Conservation (phyloP, 2,113 vertebrate species). For the Nothocercus julius region DNA sequence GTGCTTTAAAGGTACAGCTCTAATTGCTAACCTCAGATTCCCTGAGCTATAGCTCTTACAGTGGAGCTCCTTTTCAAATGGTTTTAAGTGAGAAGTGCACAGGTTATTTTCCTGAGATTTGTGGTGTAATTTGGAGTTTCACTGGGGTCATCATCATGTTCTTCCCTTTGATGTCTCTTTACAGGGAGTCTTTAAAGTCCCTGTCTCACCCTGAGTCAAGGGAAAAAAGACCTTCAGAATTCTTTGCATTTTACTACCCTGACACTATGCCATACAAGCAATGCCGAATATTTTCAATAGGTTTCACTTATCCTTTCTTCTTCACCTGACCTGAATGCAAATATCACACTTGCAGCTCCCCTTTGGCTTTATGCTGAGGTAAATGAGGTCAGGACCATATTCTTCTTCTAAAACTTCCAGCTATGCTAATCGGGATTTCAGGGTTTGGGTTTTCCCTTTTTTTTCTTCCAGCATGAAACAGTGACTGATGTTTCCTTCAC, state of each 20-base stretch:
- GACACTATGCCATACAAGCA: rapidly evolving
- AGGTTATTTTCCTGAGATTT: neutral
- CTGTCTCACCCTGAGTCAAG: rapidly evolving
- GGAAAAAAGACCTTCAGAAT: neutral
- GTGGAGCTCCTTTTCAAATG: neutral
- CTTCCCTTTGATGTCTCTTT: neutral
- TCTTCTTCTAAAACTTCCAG: neutral
- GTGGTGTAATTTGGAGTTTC: neutral
- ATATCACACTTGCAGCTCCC: neutral
- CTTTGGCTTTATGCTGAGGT: neutral
- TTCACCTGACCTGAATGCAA: neutral
- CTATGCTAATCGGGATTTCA: neutral
- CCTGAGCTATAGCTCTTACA: neutral
- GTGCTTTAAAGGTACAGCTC: neutral
- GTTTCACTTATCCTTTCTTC: neutral
- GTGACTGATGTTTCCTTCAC: neutral
- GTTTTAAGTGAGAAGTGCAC: neutral
- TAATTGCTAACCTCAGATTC: neutral
- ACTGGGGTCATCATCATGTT: rapidly evolving
- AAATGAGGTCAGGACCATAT: neutral
- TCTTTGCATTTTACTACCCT: neutral
- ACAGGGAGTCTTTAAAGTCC: neutral
- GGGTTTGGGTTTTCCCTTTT: too few relatives aligned
- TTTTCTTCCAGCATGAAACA: neutral
- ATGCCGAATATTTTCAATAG: neutral